phyloP scores from a whole-genome alignment of 2,113 vertebrate species.

The Cygnus atratus region DNA sequence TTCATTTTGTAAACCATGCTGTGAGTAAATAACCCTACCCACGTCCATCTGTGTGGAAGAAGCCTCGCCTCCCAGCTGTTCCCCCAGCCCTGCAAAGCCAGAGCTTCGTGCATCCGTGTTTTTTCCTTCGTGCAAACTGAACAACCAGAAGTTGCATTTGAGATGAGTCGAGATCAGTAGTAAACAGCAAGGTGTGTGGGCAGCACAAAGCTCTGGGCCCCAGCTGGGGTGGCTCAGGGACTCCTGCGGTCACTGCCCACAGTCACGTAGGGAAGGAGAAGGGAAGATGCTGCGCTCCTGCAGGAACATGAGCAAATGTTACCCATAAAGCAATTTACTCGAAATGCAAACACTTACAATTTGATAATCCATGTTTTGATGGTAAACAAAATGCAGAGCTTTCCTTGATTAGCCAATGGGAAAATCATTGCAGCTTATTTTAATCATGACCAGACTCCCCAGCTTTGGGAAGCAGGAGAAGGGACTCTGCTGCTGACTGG shows the following conservation, averaged over 20 bases:
- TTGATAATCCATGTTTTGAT: neutral
- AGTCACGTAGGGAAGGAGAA: neutral
- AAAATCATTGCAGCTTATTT: neutral
- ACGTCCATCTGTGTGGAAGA: neutral
- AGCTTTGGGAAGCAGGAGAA: neutral
- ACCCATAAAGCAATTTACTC: neutral
- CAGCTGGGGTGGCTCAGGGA: neutral
- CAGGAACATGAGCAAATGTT: neutral
- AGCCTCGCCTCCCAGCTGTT: neutral
- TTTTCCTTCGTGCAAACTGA: neutral
- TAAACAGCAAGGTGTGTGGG: neutral
- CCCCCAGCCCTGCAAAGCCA: neutral
- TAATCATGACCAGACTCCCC: slow-evolving; percentile 33
- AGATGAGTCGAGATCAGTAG: neutral
- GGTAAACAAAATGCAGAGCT: neutral
- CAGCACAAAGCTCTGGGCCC: neutral
- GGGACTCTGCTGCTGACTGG: neutral
- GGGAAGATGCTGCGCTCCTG: neutral
- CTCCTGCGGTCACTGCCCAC: neutral
- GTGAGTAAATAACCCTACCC: neutral
- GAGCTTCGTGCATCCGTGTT: neutral
- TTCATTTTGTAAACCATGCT: neutral
- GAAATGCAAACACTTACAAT: neutral
- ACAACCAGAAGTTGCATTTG: neutral
- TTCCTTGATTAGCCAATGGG: neutral